A percentile compares a stretch with the other conserved stretches of the same genome.
These are phyloP conservation scores for Columba livia DNA, from an alignment of 2,113 vertebrate species.

Conservation along the genomic window DNA sequence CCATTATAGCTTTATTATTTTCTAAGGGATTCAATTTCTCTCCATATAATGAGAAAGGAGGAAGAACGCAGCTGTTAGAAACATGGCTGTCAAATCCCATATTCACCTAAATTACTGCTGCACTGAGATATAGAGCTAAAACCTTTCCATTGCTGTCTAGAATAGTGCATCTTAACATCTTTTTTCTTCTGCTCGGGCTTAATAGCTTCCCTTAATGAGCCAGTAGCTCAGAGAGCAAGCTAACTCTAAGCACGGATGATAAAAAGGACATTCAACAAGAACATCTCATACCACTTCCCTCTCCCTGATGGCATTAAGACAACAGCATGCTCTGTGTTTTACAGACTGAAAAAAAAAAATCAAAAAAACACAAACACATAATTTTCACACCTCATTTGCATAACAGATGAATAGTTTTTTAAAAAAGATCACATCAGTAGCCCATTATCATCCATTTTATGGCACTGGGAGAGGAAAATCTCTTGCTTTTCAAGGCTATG, in stretches of 20 bases:
- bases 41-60: background rate
- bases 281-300: background rate
- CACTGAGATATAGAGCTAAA: background rate
- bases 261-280: background rate
- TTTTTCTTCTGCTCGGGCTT: background rate
- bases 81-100: background rate
- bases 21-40: background rate
- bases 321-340: background rate
- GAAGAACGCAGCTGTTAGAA: background rate
- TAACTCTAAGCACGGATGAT: background rate
- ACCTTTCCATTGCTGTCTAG: background rate
- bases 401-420: background rate
- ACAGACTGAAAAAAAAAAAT: background rate
- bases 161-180: background rate
- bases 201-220: background rate
- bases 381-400: background rate
- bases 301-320: background rate
- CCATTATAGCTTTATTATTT: background rate
- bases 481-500: background rate
- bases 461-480: background rate
- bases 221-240: background rate
- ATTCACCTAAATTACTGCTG: background rate
- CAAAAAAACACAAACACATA: background rate
- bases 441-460: background rate
- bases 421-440: background rate